These are phyloP conservation scores for Argynnis bischoffii DNA, from an alignment of 2,888 invertebrate genomes.

Conservation along the genomic window DNA sequence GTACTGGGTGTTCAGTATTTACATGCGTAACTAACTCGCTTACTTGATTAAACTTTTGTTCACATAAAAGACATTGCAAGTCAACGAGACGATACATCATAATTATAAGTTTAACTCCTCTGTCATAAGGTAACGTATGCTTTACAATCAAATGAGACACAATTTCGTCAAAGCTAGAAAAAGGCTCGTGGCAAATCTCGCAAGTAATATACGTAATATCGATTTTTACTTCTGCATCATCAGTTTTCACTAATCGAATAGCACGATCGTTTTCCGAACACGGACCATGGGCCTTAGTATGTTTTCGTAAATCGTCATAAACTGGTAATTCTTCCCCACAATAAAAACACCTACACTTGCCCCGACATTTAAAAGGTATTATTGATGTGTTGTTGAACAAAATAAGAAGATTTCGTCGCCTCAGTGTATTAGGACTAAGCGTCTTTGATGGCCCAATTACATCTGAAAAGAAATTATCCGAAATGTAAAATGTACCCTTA, in stretches of 20 bases:
- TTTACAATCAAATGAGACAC: conserved; percentile 55
- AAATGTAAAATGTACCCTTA: conserved; percentile 41
- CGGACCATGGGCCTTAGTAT: conserved; percentile 58
- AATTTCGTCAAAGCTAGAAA: conserved; percentile 48
- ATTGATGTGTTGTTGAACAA: conserved; percentile 71
- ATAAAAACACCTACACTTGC: conserved; percentile 69
- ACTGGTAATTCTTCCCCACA: conserved; percentile 58
- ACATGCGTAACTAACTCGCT: conserved; percentile 60
- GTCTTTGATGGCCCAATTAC: conserved; percentile 53
- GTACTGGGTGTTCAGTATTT: conserved; percentile 54
- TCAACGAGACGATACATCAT: conserved; percentile 57
- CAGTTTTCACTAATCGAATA: conserved; percentile 56
- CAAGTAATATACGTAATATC: conserved; percentile 65
- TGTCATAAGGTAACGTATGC: conserved; percentile 57
- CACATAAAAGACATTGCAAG: conserved; percentile 61
- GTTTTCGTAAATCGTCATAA: conserved; percentile 53
- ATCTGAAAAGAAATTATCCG: conserved; percentile 72
- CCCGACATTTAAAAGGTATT: conserved; percentile 71
- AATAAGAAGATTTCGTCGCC: conserved; percentile 60
- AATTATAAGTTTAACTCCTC: conserved; percentile 51
- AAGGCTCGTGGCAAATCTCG: conserved; percentile 53
- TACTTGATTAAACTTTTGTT: conserved; percentile 53
- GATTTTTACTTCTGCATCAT: conserved; percentile 65
- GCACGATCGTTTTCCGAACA: conserved; percentile 57
- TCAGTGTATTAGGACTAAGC: conserved; percentile 49